Evolutionary conservation across 2,113 vertebrate species (phyloP), one percentile per base, ranked within the genome.

Genomic region (Callipepla squamata): DNA sequence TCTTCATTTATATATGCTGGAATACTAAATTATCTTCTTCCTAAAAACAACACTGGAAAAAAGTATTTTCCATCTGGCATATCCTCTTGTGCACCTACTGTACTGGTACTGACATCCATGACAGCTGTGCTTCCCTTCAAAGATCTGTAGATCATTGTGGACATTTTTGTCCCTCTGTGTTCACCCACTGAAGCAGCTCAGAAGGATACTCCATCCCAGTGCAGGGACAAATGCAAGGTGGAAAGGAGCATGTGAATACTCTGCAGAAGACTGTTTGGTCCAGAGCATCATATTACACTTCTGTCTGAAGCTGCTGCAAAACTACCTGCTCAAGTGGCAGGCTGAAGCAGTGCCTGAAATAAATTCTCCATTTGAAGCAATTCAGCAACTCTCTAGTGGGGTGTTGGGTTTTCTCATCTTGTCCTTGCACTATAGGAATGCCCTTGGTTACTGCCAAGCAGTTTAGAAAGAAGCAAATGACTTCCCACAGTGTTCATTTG

Each of bases 401-500:
- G 70, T 89, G 21, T 55, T 89, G 85, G 15, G n/a, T 95, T 92
- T 92, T 91, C 59, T 85, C 55, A 70, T 92, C 72, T 82, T 77
- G 67, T 74, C 91, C 78, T 91, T 91, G 45, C 57, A 34, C 87
- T 87, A 1, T 19, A 69, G n/a, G 80, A 91, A 82, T 26, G 87
- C 61, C 91, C 78, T 92, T 94, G 81, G 63, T 68, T 53, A 67
- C 51, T 32, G 21, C 16, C 59, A 75, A 79, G 32, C 28, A 36
- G 32, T 70, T 85, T 22, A 82, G 25, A 94, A 85, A 85, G 50
- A 9, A 87, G 55, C 20, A 86, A 92, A 69, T 8, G 22, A 23
- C 70, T 92, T 92, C 72, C 66, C 55, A 68, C 10, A 55, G 18
- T 1, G 1, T 85, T 82, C 47, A 45, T 76, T 75, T 86, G 14